Evolutionary conservation across 2,888 invertebrate genomes (phyloP).

Genomic region (Clepsis dumicolana): DNA sequence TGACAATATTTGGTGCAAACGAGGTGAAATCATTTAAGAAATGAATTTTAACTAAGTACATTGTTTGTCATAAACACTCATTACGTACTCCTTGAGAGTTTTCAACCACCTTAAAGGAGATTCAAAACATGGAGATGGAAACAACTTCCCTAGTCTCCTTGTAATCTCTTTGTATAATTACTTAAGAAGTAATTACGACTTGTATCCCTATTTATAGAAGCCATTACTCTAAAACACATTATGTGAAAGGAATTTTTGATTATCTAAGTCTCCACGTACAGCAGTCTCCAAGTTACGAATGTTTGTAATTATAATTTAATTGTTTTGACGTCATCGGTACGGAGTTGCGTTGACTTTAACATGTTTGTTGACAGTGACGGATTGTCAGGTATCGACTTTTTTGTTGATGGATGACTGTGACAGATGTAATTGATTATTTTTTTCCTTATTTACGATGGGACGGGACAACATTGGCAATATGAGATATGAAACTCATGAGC

Average conservation of each 20-base stretch:
- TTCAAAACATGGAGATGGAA: background rate
- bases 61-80: too few relatives aligned
- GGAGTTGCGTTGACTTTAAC: slow-evolving; percentile 12
- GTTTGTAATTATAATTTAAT: slow-evolving; percentile 21
- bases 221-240: slow-evolving; percentile 9
- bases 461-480: background rate
- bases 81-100: too few relatives aligned
- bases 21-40: too few relatives aligned
- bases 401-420: slow-evolving; percentile 23
- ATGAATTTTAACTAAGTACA: too few relatives aligned
- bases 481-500: too few relatives aligned
- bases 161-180: background rate
- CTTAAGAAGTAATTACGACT: background rate
- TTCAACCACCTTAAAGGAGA: background rate
- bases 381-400: slow-evolving; percentile 24
- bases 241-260: slow-evolving; percentile 22
- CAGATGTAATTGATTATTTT: slow-evolving; percentile 3
- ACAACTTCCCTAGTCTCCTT: too few relatives aligned
- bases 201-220: slow-evolving; percentile 7
- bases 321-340: background rate
- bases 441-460: background rate
- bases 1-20: too few relatives aligned
- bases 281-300: background rate
- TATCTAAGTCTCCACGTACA: background rate
- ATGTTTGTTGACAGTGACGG: slow-evolving; percentile 7